A percentile compares a stretch with the other conserved stretches of the same genome.
Evolutionary conservation across 2,113 vertebrate genomes (phyloP).

Genomic region (Megalops atlanticus): DNA sequence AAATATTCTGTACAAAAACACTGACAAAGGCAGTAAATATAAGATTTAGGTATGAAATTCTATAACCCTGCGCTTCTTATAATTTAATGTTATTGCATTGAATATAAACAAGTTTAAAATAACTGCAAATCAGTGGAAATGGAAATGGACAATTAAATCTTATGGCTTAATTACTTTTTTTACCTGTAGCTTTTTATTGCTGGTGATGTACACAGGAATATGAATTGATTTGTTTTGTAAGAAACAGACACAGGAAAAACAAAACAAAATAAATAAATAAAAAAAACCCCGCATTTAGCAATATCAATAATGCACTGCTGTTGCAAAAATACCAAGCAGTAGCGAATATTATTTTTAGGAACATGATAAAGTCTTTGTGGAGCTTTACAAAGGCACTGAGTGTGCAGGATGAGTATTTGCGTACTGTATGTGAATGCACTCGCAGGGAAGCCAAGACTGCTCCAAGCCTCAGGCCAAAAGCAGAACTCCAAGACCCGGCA

Average conservation of each 20-base stretch:
- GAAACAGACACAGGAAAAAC: neutral
- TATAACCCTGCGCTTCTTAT: too few species aligned
- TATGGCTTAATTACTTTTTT: neutral
- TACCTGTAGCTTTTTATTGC: neutral
- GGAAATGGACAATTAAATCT: neutral
- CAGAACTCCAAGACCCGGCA: neutral
- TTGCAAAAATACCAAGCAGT: neutral
- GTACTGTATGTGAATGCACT: neutral
- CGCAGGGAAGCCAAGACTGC: neutral
- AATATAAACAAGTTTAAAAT: neutral
- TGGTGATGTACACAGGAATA: neutral
- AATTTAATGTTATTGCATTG: too few species aligned
- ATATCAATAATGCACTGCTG: neutral
- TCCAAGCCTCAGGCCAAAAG: neutral
- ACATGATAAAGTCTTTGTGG: neutral
- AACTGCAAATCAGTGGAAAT: neutral
- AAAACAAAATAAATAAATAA: neutral
- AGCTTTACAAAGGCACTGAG: neutral
- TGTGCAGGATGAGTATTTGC: neutral
- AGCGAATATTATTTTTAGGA: neutral
- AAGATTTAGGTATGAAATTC: too few species aligned
- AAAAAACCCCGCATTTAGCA: neutral
- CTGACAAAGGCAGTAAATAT: too few species aligned
- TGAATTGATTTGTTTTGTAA: neutral
- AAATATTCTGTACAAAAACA: too few species aligned